These are phyloP conservation scores for Echiichthys vipera DNA, from an alignment of 2,797 vertebrate species.

Conservation along the genomic window DNA sequence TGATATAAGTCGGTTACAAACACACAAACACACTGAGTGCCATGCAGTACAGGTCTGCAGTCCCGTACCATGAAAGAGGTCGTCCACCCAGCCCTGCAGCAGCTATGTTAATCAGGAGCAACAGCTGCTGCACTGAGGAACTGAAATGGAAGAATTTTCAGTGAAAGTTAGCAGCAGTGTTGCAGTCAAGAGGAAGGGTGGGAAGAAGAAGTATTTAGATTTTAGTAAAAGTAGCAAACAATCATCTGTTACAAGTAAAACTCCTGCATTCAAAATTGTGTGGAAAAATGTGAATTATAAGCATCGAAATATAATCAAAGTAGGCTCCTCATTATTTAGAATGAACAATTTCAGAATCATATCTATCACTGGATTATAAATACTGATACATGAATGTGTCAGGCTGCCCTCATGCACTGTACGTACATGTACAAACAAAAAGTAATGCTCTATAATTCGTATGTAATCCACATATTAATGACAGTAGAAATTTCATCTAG, in stretches of 20 bases:
- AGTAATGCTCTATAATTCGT: too few species aligned
- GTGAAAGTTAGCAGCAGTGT: background rate
- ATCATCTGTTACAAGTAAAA: background rate
- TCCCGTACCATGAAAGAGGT: slow-evolving; percentile 7
- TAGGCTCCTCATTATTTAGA: background rate
- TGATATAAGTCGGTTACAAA: background rate
- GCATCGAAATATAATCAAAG: background rate
- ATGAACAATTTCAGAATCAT: background rate
- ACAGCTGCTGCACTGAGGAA: slow-evolving; percentile 26
- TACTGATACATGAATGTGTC: background rate
- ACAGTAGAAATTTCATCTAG: too few species aligned
- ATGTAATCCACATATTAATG: too few species aligned
- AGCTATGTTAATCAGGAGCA: slow-evolving; percentile 32
- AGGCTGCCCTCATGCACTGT: too few species aligned
- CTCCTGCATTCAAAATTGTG: background rate
- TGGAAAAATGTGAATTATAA: background rate
- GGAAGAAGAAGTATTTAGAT: background rate
- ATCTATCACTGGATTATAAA: background rate
- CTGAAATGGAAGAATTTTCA: slow-evolving; percentile 8
- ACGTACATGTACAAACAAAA: too few species aligned
- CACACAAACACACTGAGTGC: background rate
- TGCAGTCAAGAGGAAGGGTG: background rate
- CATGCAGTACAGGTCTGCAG: slow-evolving; percentile 13
- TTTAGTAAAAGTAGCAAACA: background rate
- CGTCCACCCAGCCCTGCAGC: slow-evolving; percentile 6